Base-by-base conservation (phyloP, 1,140 invertebrate genomes). In the Prorops nasuta region DNA sequence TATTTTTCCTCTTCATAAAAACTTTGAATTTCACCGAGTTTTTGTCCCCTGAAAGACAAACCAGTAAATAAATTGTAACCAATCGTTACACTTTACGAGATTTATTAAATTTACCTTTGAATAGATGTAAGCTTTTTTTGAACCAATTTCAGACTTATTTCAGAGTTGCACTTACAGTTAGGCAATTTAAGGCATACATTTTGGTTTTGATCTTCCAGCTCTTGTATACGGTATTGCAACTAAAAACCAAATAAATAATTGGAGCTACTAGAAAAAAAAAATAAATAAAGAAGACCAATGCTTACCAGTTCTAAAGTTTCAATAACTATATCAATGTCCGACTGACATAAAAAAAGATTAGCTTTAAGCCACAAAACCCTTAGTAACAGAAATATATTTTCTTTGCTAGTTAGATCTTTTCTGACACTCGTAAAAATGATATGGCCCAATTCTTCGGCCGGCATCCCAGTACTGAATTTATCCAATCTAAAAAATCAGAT, bases 1-100 rank as follows among this genome's bases (percentile, higher is more conserved):
- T 85, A 89, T 45, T 80, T 78, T 50, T 84, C 78, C 7, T 79
- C 71, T 3, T 84, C 79, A 62, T 84, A 86, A 1, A 88, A 67
- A 45, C 80, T 76, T 60, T 84, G 76, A 4, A 84, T 75, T 51
- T 79, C 71, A 6, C 74, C 69, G 3, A 84, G 62, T 41, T 80
- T 81, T 48, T 80, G 76, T n/a, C 81, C 77, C 51, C 80, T 79
- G 32, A n/a, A 60, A 66, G 28, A 60, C 48, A 36, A 48, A 14
- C 1, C 24, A 36, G 28, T 18, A 21, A 36, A n/a, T n/a, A n/a
- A n/a, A n/a, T n/a, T n/a, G n/a, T n/a, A n/a, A n/a, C n/a, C 35
- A 22, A 20, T 6, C n/a, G n/a, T n/a, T n/a, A n/a, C n/a, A n/a
- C 14, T 34, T 12, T 31, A 16, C n/a, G n/a, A n/a, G n/a, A n/a